A percentile compares a stretch with the other conserved stretches of the same genome.
Evolutionary conservation across 1,140 invertebrate genomes (phyloP).

Genomic region (Drosophila paulistorum): DNA sequence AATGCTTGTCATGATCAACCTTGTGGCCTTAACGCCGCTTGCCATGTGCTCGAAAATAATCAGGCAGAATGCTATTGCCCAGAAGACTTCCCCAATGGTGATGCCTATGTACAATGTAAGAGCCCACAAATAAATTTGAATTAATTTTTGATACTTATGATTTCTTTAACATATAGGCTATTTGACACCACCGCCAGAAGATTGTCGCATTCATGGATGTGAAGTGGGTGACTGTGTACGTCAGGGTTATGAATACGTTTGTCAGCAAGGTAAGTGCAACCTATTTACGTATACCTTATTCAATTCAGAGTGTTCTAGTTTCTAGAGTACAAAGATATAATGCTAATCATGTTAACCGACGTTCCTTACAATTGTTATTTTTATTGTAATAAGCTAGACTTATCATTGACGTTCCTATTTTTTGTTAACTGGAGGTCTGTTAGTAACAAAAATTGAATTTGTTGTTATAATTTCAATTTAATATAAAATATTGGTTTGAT

Average conservation of each 20-base stretch:
- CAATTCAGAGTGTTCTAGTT: slow-evolving; percentile 32
- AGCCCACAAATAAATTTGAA: slow-evolving; percentile 17
- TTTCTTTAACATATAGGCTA: slow-evolving; percentile 48
- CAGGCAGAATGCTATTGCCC: slow-evolving; percentile 93
- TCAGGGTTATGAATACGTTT: slow-evolving; percentile 91
- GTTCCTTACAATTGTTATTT: slow-evolving; percentile 54
- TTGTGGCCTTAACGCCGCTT: slow-evolving; percentile 93
- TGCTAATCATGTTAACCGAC: slow-evolving; percentile 68
- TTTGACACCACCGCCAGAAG: slow-evolving; percentile 85
- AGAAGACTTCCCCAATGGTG: slow-evolving; percentile 90
- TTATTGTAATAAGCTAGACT: slow-evolving; percentile 65
- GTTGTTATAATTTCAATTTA: slow-evolving; percentile 50
- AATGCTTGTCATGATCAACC: slow-evolving; percentile 88
- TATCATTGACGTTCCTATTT: slow-evolving; percentile 55
- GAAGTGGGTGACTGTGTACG: slow-evolving; percentile 92
- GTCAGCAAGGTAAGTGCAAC: slow-evolving; percentile 88
- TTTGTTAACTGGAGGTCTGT: slow-evolving; percentile 65
- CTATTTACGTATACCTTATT: slow-evolving; percentile 17
- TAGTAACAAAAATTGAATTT: slow-evolving; percentile 65
- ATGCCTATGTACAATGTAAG: slow-evolving; percentile 93
- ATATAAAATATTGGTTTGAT: slow-evolving; percentile 55
- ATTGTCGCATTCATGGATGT: slow-evolving; percentile 92
- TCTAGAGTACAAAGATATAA: slow-evolving; percentile 49
- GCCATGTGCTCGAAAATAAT: slow-evolving; percentile 87
- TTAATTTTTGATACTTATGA: neutral